A percentile compares a stretch with the other conserved stretches of the same genome.
phyloP scores from a whole-genome alignment of 1,140 invertebrate genomes.

The Drosophila simulans region DNA sequence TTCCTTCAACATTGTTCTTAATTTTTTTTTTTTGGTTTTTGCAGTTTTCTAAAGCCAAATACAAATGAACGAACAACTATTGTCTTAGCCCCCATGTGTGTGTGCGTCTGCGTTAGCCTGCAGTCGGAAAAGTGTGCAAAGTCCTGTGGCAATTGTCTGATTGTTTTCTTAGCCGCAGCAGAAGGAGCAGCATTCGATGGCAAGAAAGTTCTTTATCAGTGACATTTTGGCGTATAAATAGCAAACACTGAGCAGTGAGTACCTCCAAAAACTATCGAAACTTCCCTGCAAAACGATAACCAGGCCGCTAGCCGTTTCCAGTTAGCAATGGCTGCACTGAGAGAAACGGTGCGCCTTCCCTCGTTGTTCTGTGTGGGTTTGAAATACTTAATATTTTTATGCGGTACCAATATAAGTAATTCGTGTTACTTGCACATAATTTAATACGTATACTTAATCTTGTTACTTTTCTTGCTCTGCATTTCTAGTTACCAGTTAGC shows the following conservation, averaged over 20 bases:
- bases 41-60: slow-evolving; percentile 76
- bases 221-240: slow-evolving; percentile 71
- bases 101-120: slow-evolving; percentile 40
- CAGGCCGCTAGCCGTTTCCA: slow-evolving; percentile 4
- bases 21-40: slow-evolving; percentile 70
- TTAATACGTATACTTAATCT: no score
- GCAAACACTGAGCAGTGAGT: slow-evolving; percentile 41
- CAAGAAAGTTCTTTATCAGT: slow-evolving; percentile 77
- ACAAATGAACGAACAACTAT: slow-evolving; percentile 77
- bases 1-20: slow-evolving; percentile 78
- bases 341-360: neutral
- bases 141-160: slow-evolving; percentile 80
- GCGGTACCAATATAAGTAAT: no score
- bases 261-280: slow-evolving; percentile 3
- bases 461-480: neutral
- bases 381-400: no score
- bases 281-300: slow-evolving; percentile 5
- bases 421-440: no score
- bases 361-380: no score
- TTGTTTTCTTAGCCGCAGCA: slow-evolving; percentile 76
- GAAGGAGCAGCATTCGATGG: slow-evolving; percentile 48
- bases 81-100: slow-evolving; percentile 41
- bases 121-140: slow-evolving; percentile 66
- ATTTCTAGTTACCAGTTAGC: slow-evolving; percentile 34
- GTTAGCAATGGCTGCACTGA: slow-evolving; percentile 1